Evolutionary conservation across 2,888 invertebrate species (phyloP).

Genomic region (Arctia plantaginis): DNA sequence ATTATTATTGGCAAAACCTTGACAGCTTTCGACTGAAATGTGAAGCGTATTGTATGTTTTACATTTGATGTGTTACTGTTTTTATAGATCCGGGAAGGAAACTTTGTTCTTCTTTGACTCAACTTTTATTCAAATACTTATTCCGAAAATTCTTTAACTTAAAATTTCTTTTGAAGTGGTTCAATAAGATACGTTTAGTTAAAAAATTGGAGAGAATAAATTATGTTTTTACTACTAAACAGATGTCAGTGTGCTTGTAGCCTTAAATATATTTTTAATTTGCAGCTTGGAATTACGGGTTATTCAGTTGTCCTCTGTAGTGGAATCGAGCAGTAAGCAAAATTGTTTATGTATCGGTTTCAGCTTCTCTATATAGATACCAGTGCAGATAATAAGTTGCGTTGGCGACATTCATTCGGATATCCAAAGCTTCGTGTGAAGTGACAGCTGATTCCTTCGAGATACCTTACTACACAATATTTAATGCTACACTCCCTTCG

Average conservation of each 20-base stretch:
- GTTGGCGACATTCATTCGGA: conserved; percentile 64
- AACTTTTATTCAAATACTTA: neutral
- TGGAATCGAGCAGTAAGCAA: conserved; percentile 22
- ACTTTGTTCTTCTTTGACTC: neutral
- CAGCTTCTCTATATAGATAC: conserved; percentile 39
- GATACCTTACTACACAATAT: conserved; percentile 59
- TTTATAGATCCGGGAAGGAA: conserved; percentile 41
- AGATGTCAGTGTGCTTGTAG: neutral
- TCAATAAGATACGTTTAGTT: neutral
- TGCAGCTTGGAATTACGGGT: conserved; percentile 11
- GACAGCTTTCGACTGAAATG: conserved; percentile 45
- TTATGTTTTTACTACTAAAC: neutral
- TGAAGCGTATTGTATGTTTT: conserved; percentile 29
- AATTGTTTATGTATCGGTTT: conserved; percentile 39
- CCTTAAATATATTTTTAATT: conserved; percentile 11
- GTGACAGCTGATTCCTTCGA: conserved; percentile 77
- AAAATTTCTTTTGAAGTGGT: neutral
- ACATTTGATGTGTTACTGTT: conserved; percentile 33
- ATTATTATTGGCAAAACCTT: conserved; percentile 52
- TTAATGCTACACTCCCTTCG: conserved; percentile 15
- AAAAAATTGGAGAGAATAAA: neutral
- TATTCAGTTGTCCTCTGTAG: conserved; percentile 8
- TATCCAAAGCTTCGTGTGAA: conserved; percentile 77
- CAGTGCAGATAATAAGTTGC: conserved; percentile 48
- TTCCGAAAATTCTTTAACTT: neutral